Percentiles rank a stretch among this genome's conserved stretches.
Conservation (phyloP, 2,113 vertebrate species). For the Chaetops frenatus region DNA sequence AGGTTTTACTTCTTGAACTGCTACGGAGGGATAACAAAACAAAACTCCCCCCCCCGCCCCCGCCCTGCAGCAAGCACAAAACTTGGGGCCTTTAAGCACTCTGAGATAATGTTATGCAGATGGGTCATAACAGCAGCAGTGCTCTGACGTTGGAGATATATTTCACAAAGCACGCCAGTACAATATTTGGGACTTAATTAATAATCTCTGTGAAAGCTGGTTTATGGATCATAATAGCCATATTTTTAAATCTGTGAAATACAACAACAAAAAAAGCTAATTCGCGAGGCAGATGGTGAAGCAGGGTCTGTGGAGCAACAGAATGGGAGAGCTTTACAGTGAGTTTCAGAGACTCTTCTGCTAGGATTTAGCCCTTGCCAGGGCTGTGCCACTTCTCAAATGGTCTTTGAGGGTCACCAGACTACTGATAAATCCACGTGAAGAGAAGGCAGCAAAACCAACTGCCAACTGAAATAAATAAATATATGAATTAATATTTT, state of each 20-base stretch:
- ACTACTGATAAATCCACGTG: conserved; percentile 37
- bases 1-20: conserved; percentile 64
- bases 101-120: conserved; percentile 33
- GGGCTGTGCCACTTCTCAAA: conserved; percentile 38
- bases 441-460: conserved; percentile 1
- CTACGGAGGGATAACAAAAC: conserved; percentile 21
- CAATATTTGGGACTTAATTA: conserved; percentile 78
- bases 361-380: conserved; percentile 56
- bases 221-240: conserved; percentile 70
- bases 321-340: conserved; percentile 67
- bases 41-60: not conserved
- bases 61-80: not conserved
- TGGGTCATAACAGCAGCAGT: conserved; percentile 13
- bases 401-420: conserved; percentile 51
- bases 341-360: conserved; percentile 60
- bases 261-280: conserved; percentile 63
- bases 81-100: conserved; percentile 4
- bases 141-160: conserved; percentile 20
- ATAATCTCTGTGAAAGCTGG: conserved; percentile 68
- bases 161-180: conserved; percentile 54
- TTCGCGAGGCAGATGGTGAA: conserved; percentile 69
- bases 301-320: conserved; percentile 56
- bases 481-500: conserved; percentile 27
- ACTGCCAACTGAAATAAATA: conserved; percentile 44
- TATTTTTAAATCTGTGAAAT: conserved; percentile 74